phyloP scores from a whole-genome alignment of 2,113 vertebrate species.

The Catagonus wagneri region DNA sequence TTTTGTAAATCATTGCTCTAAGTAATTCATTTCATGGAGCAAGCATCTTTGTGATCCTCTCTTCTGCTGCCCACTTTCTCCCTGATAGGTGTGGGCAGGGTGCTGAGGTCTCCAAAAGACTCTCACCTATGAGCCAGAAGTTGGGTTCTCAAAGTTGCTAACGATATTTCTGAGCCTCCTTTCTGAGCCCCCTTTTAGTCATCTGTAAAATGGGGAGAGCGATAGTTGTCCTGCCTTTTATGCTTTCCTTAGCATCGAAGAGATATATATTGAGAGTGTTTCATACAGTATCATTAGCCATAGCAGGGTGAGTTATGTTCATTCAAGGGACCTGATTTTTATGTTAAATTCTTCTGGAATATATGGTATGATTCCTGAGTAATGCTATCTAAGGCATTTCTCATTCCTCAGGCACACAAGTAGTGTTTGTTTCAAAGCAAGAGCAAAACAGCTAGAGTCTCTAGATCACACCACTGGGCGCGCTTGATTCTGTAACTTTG shows the following conservation, averaged over 20 bases:
- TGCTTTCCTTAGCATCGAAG: neutral
- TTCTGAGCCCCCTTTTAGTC: neutral
- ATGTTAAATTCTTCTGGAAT: conserved; percentile 20
- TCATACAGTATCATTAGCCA: neutral
- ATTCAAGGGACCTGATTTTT: neutral
- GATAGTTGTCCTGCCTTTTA: neutral
- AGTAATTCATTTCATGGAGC: neutral
- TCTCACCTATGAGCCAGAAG: neutral
- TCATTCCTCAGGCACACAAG: neutral
- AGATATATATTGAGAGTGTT: neutral
- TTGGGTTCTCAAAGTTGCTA: neutral
- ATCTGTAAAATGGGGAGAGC: neutral
- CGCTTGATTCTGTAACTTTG: neutral
- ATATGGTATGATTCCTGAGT: neutral
- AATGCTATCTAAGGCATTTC: neutral
- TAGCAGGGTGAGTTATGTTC: neutral
- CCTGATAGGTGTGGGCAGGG: neutral
- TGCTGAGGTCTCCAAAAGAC: neutral
- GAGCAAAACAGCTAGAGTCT: neutral
- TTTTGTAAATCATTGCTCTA: neutral
- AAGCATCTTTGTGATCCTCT: neutral
- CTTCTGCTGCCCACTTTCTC: neutral
- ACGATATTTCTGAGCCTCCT: neutral
- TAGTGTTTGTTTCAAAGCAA: conserved; percentile 22
- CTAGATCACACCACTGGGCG: neutral